These are phyloP conservation scores for Fringilla coelebs DNA, from an alignment of 2,797 vertebrate genomes.

Conservation along the genomic window DNA sequence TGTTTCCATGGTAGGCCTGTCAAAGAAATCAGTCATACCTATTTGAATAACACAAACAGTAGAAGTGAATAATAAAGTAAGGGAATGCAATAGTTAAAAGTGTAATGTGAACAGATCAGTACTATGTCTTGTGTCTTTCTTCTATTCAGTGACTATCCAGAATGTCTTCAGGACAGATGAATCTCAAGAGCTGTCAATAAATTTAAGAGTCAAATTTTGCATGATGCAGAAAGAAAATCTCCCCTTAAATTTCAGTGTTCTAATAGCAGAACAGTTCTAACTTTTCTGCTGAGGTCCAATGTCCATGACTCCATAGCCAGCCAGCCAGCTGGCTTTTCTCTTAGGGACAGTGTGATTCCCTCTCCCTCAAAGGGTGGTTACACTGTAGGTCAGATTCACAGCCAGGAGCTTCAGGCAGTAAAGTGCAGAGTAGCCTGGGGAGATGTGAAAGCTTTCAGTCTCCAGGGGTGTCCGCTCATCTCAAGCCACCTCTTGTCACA, in stretches of 20 bases:
- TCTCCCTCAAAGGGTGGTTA: neutral
- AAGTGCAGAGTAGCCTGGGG: neutral
- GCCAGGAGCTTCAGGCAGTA: neutral
- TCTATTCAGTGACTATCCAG: neutral
- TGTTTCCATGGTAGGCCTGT: neutral
- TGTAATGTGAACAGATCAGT: neutral
- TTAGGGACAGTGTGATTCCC: neutral
- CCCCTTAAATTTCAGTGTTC: neutral
- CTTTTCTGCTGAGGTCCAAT: neutral
- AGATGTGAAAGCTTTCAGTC: neutral
- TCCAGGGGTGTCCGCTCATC: neutral
- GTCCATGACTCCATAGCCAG: neutral
- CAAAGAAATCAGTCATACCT: neutral
- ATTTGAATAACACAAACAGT: neutral
- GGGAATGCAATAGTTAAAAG: neutral
- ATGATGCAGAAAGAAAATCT: neutral
- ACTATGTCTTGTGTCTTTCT: neutral
- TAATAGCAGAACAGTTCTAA: neutral
- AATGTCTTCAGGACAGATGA: neutral
- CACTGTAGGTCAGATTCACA: neutral
- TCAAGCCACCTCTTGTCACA: neutral
- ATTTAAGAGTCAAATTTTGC: neutral
- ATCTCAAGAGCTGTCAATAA: neutral
- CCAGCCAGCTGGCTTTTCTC: neutral
- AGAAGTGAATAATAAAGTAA: neutral